Conservation (phyloP, 37 sponge, comb jelly and placozoan species). For the Hexactinellida sp. region DNA sequence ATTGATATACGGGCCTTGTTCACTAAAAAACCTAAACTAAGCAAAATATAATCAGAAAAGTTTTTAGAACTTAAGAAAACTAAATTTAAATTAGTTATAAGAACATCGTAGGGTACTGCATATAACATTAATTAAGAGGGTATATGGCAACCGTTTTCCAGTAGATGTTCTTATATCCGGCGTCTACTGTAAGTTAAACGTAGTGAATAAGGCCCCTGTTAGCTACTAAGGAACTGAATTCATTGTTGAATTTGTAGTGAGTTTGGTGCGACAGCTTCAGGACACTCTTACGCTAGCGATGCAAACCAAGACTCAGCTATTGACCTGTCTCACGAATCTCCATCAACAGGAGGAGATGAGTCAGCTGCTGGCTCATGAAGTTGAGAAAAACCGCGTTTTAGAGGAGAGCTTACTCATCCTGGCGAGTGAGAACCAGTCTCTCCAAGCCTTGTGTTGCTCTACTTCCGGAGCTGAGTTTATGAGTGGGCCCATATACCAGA, state of each 20-base stretch:
- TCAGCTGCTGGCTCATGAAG: slow-evolving; percentile 12
- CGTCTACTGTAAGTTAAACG: no score
- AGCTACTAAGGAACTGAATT: no score
- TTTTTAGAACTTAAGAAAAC: no score
- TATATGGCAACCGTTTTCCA: no score
- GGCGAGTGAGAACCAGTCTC: background rate
- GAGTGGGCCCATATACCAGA: background rate
- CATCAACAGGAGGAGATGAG: slow-evolving; percentile 6
- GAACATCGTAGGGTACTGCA: no score
- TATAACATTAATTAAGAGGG: no score
- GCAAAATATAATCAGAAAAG: no score
- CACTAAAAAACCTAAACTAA: no score
- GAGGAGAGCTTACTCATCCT: background rate
- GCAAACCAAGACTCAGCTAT: background rate
- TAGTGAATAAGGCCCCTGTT: no score
- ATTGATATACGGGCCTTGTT: background rate
- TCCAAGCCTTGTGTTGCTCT: background rate
- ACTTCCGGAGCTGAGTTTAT: background rate
- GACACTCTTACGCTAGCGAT: background rate
- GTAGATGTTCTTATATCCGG: no score
- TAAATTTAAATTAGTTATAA: no score
- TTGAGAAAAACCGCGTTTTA: slow-evolving; percentile 10
- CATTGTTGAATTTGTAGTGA: background rate
- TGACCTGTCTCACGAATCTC: background rate
- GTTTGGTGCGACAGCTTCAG: slow-evolving; percentile 1